These are phyloP conservation scores for Formicarius rufipectus DNA, from an alignment of 2,113 vertebrate species.

Conservation along the genomic window DNA sequence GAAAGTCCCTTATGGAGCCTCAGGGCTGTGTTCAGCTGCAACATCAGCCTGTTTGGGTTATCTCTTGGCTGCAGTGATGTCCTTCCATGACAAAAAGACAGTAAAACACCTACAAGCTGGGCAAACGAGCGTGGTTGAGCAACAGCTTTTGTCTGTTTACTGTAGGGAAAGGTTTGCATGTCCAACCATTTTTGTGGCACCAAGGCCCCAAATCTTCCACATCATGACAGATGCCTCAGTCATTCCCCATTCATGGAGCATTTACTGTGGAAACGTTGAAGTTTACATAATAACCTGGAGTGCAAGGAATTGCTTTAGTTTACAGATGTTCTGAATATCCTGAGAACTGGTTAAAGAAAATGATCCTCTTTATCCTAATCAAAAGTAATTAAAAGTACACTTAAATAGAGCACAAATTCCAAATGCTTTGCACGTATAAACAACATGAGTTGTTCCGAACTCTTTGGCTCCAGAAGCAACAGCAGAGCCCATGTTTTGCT, in stretches of 20 bases:
- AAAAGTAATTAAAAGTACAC: conserved; percentile 19
- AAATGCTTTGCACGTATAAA: neutral
- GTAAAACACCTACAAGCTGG: neutral
- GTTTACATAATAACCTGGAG: neutral
- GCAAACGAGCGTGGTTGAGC: fast-evolving
- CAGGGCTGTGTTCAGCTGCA: neutral
- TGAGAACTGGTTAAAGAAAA: conserved; percentile 33
- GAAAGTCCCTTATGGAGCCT: neutral
- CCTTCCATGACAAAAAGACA: neutral
- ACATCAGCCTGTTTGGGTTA: neutral
- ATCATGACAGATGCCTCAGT: neutral
- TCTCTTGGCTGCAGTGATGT: neutral
- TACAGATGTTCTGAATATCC: conserved; percentile 22
- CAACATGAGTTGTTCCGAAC: neutral
- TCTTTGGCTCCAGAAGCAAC: neutral
- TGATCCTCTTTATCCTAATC: conserved; percentile 37
- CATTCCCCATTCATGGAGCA: neutral
- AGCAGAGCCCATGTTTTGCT: neutral
- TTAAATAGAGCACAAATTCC: neutral
- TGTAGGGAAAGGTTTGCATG: neutral
- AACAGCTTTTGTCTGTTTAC: neutral
- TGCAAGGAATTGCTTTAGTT: neutral
- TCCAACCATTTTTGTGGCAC: neutral
- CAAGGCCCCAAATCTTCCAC: neutral
- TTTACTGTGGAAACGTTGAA: neutral